phyloP scores from a whole-genome alignment of 1,140 invertebrate genomes.

The Cheumatopsyche charites region DNA sequence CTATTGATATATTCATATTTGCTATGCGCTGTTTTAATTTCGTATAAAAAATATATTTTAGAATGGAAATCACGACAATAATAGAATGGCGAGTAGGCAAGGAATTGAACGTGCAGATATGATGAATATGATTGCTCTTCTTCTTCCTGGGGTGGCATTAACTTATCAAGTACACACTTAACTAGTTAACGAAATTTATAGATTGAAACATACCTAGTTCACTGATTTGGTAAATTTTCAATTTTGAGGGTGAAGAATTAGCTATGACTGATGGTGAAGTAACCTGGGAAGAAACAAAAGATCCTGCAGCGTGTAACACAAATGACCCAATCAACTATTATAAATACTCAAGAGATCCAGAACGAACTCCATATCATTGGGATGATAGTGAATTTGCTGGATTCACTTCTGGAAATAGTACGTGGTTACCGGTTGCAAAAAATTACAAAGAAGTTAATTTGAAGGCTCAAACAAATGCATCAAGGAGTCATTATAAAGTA shows the following conservation, averaged over 20 bases:
- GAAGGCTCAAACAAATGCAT: slow-evolving; percentile 48
- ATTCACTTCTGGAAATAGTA: slow-evolving; percentile 57
- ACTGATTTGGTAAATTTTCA: background rate
- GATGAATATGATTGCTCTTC: slow-evolving; percentile 69
- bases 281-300: slow-evolving; percentile 53
- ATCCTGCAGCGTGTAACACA: slow-evolving; percentile 56
- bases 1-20: too few species aligned
- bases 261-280: slow-evolving; percentile 48
- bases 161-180: slow-evolving; percentile 76
- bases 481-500: slow-evolving; percentile 54
- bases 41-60: too few species aligned
- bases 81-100: slow-evolving; percentile 64
- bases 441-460: slow-evolving; percentile 62
- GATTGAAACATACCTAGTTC: background rate
- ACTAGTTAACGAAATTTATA: background rate
- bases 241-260: slow-evolving; percentile 47
- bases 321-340: slow-evolving; percentile 53
- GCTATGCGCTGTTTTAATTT: background rate
- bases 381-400: slow-evolving; percentile 63
- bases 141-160: slow-evolving; percentile 77
- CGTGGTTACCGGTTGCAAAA: slow-evolving; percentile 67
- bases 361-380: slow-evolving; percentile 70
- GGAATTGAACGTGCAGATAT: slow-evolving; percentile 69
- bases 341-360: slow-evolving; percentile 61
- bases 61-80: slow-evolving; percentile 73